Percentiles rank a stretch among this genome's conserved stretches.
These are phyloP conservation scores for Congeria kusceri DNA, from an alignment of 2,888 invertebrate genomes.

Conservation along the genomic window DNA sequence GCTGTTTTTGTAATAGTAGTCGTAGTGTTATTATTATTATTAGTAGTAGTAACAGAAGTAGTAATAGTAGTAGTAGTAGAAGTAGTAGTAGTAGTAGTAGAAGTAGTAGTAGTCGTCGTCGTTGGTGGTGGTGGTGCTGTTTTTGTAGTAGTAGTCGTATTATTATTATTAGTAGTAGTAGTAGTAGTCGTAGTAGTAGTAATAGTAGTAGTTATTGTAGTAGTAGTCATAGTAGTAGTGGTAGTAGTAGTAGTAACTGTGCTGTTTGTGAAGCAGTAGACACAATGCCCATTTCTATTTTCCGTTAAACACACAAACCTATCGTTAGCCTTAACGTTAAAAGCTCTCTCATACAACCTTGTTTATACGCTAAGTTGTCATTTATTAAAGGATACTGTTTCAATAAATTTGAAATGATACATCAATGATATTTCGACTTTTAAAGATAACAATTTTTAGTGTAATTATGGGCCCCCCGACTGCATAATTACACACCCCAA, in stretches of 20 bases:
- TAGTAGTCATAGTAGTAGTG: neutral
- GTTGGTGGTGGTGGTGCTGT: neutral
- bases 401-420: constrained; percentile 40
- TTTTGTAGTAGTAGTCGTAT: neutral
- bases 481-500: no score
- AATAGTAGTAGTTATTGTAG: no score
- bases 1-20: no score
- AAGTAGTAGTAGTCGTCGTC: no score
- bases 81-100: constrained; percentile 20
- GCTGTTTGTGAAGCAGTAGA: neutral
- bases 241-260: neutral
- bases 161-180: no score
- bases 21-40: constrained; percentile 32
- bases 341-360: neutral
- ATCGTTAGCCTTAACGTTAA: neutral
- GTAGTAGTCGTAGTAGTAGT: no score
- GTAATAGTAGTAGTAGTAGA: constrained; percentile 27
- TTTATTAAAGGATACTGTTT: constrained; percentile 47
- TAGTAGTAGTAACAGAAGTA: constrained; percentile 31
- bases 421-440: constrained; percentile 44
- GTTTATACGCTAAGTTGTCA: neutral
- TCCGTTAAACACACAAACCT: neutral
- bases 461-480: constrained; percentile 42
- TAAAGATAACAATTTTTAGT: constrained; percentile 39
- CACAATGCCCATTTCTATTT: neutral